These are phyloP conservation scores for Synanthedon andrenaeformis DNA, from an alignment of 2,888 invertebrate genomes.

Conservation along the genomic window DNA sequence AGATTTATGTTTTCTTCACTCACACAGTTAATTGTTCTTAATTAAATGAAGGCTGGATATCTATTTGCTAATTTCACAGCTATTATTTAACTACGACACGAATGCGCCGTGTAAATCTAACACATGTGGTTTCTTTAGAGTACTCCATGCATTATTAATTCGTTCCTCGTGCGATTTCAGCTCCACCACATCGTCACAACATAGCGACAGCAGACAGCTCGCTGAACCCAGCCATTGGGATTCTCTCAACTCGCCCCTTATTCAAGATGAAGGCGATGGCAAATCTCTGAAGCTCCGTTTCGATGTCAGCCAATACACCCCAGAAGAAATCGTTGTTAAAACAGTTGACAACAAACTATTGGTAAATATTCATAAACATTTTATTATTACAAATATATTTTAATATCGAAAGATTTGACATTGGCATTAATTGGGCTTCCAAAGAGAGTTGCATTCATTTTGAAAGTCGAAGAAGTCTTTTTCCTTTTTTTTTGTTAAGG, in stretches of 20 bases:
- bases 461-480: too few species aligned
- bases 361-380: constrained; percentile 71
- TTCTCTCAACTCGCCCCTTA: constrained; percentile 91
- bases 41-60: background rate
- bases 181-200: constrained; percentile 74
- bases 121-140: background rate
- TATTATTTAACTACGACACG: background rate
- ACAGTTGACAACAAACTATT: constrained; percentile 97
- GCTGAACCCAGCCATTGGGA: constrained; percentile 81
- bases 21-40: background rate
- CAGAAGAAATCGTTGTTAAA: constrained; percentile 98
- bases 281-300: constrained; percentile 95
- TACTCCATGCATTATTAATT: background rate
- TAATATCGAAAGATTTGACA: background rate
- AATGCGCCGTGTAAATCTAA: background rate
- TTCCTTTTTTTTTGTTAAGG: too few species aligned
- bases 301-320: constrained; percentile 96
- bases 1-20: constrained; percentile 2
- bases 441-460: too few species aligned
- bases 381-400: background rate
- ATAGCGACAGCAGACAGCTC: constrained; percentile 72
- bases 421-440: too few species aligned
- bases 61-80: background rate
- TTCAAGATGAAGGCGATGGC: constrained; percentile 93
- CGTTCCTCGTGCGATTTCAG: constrained; percentile 34